Percentiles rank a stretch among this genome's conserved stretches.
phyloP scores from a whole-genome alignment of 2,888 invertebrate genomes.

The Muscina levida region DNA sequence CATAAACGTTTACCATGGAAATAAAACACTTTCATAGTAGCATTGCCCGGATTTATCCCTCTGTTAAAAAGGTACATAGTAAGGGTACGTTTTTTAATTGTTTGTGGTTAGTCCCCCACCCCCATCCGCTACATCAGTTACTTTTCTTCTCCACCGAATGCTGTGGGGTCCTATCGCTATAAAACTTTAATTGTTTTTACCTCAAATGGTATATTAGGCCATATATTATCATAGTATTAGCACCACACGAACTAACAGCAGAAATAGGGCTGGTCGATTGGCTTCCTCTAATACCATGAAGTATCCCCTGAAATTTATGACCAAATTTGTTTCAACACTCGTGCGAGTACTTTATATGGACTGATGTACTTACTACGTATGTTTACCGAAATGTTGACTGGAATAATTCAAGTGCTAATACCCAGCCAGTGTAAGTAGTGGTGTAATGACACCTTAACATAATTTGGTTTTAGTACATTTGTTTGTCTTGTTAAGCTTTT shows the following conservation, averaged over 20 bases:
- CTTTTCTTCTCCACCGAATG: neutral
- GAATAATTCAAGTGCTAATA: neutral
- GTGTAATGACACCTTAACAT: slow-evolving; percentile 8
- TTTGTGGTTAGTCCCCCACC: slow-evolving; percentile 12
- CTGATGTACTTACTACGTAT: neutral
- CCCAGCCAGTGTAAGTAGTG: neutral
- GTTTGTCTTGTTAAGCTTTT: slow-evolving; percentile 48
- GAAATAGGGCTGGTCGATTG: slow-evolving; percentile 9
- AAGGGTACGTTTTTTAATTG: neutral
- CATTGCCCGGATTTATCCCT: neutral
- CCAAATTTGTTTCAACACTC: slow-evolving; percentile 22
- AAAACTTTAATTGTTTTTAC: slow-evolving; percentile 34
- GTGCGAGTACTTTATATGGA: neutral
- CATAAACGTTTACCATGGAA: neutral
- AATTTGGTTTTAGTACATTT: slow-evolving; percentile 27
- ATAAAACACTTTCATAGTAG: neutral
- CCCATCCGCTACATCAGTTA: neutral
- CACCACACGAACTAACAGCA: neutral
- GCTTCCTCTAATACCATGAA: neutral
- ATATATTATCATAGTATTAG: slow-evolving; percentile 22
- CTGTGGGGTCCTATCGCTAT: slow-evolving; percentile 15
- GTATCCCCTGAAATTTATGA: slow-evolving; percentile 24
- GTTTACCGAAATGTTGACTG: no score
- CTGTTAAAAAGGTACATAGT: no score
- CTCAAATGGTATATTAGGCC: slow-evolving; percentile 24